These are phyloP conservation scores for Chaenocephalus aceratus DNA, from an alignment of 2,113 vertebrate species.

Conservation along the genomic window DNA sequence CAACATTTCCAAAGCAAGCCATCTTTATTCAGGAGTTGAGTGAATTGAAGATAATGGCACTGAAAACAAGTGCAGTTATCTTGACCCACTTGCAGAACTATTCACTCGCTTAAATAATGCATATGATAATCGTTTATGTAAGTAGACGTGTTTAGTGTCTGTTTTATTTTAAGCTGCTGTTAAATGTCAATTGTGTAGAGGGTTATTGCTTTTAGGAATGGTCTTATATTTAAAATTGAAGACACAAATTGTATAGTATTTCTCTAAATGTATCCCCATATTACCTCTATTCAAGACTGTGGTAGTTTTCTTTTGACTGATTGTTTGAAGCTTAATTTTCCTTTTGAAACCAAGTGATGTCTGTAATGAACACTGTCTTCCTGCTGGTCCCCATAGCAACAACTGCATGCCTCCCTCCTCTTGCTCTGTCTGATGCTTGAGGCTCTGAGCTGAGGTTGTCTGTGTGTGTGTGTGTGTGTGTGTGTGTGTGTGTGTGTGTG, in stretches of 20 bases:
- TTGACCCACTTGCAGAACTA: conserved; percentile 23
- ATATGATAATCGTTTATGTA: background rate
- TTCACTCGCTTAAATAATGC: conserved; percentile 10
- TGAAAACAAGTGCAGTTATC: conserved; percentile 19
- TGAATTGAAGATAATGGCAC: conserved; percentile 13
- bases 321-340: conserved; percentile 60
- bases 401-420: conserved; percentile 47
- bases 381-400: conserved; percentile 82
- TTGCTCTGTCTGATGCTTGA: conserved; percentile 53
- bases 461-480: background rate
- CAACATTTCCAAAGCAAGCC: background rate
- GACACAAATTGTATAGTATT: background rate
- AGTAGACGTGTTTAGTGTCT: background rate
- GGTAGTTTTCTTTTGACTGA: conserved; percentile 13
- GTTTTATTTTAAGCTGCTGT: conserved; percentile 10
- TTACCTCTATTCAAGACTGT: background rate
- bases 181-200: background rate
- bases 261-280: background rate
- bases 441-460: conserved; percentile 41
- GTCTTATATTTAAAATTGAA: background rate
- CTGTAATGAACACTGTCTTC: conserved; percentile 66
- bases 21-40: background rate
- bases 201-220: background rate
- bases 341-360: conserved; percentile 68
- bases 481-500: no score